Conservation (phyloP, 2,888 invertebrate genomes). For the Eucera pruinosa region DNA sequence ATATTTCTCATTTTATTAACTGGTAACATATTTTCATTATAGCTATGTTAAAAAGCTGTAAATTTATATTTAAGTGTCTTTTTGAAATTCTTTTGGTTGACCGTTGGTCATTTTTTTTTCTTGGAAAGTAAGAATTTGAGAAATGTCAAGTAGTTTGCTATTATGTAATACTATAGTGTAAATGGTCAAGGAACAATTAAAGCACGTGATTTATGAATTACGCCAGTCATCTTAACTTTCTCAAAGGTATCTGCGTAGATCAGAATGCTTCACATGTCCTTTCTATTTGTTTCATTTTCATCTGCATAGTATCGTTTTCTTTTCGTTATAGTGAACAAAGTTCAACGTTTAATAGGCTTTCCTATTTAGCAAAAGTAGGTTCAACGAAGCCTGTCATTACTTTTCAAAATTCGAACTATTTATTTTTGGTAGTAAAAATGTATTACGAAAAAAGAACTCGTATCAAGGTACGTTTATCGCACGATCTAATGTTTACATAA, state of each 20-base stretch:
- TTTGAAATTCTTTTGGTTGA: background rate
- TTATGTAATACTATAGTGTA: background rate
- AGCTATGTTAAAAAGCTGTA: background rate
- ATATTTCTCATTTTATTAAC: background rate
- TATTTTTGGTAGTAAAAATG: background rate
- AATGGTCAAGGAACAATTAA: background rate
- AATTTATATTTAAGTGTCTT: background rate
- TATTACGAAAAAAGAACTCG: background rate
- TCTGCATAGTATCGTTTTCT: background rate
- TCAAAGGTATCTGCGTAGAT: background rate
- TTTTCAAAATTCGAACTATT: background rate
- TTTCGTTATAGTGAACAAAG: background rate
- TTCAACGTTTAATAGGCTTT: background rate
- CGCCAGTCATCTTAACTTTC: slow-evolving; percentile 1
- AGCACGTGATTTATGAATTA: background rate
- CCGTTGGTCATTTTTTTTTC: no score
- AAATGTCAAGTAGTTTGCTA: background rate
- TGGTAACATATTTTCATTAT: background rate
- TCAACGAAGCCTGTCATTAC: background rate
- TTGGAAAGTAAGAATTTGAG: background rate
- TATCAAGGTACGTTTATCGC: background rate
- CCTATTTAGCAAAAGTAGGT: background rate
- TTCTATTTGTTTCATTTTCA: slow-evolving; percentile 6
- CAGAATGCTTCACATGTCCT: background rate
- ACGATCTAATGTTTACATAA: background rate